Base-by-base conservation (phyloP, 2,888 invertebrate species). In the Trisateles emortualis region DNA sequence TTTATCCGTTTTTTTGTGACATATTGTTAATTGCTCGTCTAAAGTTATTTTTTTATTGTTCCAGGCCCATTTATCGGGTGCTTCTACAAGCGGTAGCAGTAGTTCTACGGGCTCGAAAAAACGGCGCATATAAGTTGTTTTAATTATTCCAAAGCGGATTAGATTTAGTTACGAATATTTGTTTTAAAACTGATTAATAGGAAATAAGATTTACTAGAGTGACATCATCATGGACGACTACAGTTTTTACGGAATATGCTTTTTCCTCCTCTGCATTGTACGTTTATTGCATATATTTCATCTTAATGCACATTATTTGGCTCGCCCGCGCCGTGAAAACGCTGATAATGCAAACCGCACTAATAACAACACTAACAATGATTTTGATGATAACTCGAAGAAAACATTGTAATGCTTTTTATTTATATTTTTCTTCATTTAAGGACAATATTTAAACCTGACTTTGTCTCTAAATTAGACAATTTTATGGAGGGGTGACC, bases 131-230 rank as follows among this genome's bases (percentile, higher is more conserved):
- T 62, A 59, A 52, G 47, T 45, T 13, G 38, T 44, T 50, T 33
- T 16, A 2, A 39, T 43, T 48, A 30, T 65, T 68, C 56, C 68
- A 68, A 68, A 68, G 62, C 50, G 45, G 41, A 30, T 39, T 46
- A 35, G 50, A 30, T 33, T 41, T 22, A 51, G 45, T 44, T 32
- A 24, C 33, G 33, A 40, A 17, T n/a, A 26, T 41, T 53, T 45
- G 22, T 10, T 30, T 52, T 2, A 16, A 41, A 35, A 16, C 26
- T 51, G 47, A 24, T 54, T 47, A 38, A 38, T 13, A 30, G 5
- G 11, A 14, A 32, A 5, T 9, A 24, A 29, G 38, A 38, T 41
- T 38, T 16, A 33, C 16, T 13, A 1, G 38, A 32, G 17, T 29
- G 43, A 40, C 9, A 13, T 8, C 8, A 35, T 29, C 13, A 6